Base-by-base conservation (phyloP, 2,113 vertebrate species). In the Ceyx cyanopectus region DNA sequence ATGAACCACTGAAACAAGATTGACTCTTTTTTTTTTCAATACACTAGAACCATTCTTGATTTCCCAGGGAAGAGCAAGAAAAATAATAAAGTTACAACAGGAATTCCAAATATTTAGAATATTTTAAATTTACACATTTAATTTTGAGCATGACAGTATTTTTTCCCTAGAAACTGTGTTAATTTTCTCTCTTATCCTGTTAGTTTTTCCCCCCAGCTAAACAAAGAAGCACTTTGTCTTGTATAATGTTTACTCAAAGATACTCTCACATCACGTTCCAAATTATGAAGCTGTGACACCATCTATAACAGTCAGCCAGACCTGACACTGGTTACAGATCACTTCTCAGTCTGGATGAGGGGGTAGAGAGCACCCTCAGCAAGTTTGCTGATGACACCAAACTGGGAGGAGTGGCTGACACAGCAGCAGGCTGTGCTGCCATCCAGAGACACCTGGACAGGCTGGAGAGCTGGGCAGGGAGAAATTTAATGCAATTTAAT, bases 131-230 rank as follows among this genome's bases (percentile, higher is more conserved):
- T 50, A 67, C 27, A 57, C n/a, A n/a, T n/a, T n/a, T n/a, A 46
- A 6, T 74, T 66, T 6, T 20, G 27, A 46, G 32, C 43, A 41
- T 0, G 22, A 5, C 14, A 2, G 0, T 12, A 7, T 32, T 46
- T 57, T 76, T 63, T 37, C 50, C 18, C 65, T n/a, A 43, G 37
- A 83, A 92, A 54, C 32, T 22, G 20, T 24, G 81, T 6, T 50
- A 1, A 0, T 48, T 82, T 56, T 72, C 48, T 62, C 75, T 40
- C 62, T 40, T 20, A 61, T 43, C 34, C 1, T 66, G 30, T 32
- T 2, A 50, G 3, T 45, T 23, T 5, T 4, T 0, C 6, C 12
- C 8, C 1, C 6, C 8, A 34, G 24, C 8, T 34, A 60, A 54
- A 48, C 6, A n/a, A 32, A 14, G 14, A 70, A 70, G n/a, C 14